A percentile compares a stretch with the other conserved stretches of the same genome.
These are phyloP conservation scores for Glossophaga mutica DNA, from an alignment of 2,797 vertebrate genomes.

Conservation along the genomic window DNA sequence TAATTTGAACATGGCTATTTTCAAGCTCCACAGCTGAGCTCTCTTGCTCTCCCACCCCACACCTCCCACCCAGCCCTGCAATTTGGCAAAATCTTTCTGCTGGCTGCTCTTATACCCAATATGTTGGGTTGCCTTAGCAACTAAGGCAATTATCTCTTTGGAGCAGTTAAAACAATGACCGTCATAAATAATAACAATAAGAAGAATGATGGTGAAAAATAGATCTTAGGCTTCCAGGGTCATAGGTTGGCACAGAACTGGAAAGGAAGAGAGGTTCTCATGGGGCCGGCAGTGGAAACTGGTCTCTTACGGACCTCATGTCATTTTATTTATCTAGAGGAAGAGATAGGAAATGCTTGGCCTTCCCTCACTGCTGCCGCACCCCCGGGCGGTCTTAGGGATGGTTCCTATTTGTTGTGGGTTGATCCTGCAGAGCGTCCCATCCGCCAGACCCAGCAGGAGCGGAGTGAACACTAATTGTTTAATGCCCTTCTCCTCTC, in stretches of 20 bases:
- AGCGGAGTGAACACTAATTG: not conserved
- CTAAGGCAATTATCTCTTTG: slow-evolving; percentile 77
- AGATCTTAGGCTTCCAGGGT: slow-evolving; percentile 52
- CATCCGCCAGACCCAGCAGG: slow-evolving; percentile 11
- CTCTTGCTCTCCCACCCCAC: slow-evolving; percentile 72
- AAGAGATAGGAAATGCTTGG: slow-evolving; percentile 24
- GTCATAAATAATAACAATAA: slow-evolving; percentile 79
- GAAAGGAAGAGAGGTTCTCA: slow-evolving; percentile 19
- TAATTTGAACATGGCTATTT: slow-evolving; percentile 75
- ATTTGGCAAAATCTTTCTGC: slow-evolving; percentile 76
- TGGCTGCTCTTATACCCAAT: slow-evolving; percentile 78
- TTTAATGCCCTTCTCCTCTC: not conserved
- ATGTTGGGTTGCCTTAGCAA: slow-evolving; percentile 79
- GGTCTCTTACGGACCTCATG: not conserved
- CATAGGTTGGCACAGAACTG: slow-evolving; percentile 27
- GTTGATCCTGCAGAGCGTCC: not conserved
- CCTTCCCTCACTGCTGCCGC: not conserved
- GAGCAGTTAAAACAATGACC: slow-evolving; percentile 78
- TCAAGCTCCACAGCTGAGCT: slow-evolving; percentile 74
- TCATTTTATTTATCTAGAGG: slow-evolving; percentile 42
- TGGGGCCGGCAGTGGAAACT: not conserved
- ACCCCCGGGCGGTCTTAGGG: not conserved
- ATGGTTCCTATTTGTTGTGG: slow-evolving; percentile 20
- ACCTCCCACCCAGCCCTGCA: slow-evolving; percentile 74
- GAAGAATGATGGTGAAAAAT: slow-evolving; percentile 70